Base-by-base conservation (phyloP, 2,113 vertebrate species). In the Egretta garzetta region DNA sequence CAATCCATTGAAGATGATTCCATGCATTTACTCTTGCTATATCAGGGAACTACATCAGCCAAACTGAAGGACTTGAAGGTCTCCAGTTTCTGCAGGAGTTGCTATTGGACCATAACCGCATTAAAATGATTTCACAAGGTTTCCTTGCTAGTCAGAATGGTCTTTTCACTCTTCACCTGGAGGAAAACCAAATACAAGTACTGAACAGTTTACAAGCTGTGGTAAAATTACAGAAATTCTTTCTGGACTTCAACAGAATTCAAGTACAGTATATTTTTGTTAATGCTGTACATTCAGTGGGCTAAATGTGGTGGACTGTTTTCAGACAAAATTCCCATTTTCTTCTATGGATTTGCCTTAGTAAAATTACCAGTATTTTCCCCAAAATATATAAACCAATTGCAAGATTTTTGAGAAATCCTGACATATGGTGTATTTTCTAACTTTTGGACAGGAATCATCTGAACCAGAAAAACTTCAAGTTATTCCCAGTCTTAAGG, bases 381-480 rank as follows among this genome's bases (percentile, higher is more conserved):
- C 26, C 19, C 7, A 26, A 63, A 18, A 77, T 58, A 63, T 32
- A 35, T 7, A 35, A 4, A 52, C 3, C 49, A 39, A 12, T 43
- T 62, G 58, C 5, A 14, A 41, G 45, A 47, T 28, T 66, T 72
- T 32, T 58, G 35, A 70, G 63, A 88, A 22, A 8, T 49, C 21
- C 35, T 64, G 47, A 30, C 22, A 62, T 41, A 8, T 6, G 14
- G n/a, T 41, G 6, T 26, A 5, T 35, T 88, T 88, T 66, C 94
- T 82, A 45, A 90, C 47, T 95, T 96, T 96, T 79, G 23, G 79
- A 92, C 74, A 99, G 99, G 98, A 99, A 67, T 93, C 98, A 27
- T 50, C 97, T 59, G 98, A 99, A 97, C 95, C 99, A 76, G 98
- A 99, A 88, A 99, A 99, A 93, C 97, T 99, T 77, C 98, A 98